A percentile compares a stretch with the other conserved stretches of the same genome.
Conservation (phyloP, 2,888 invertebrate species). For the Cepaea hortensis region DNA sequence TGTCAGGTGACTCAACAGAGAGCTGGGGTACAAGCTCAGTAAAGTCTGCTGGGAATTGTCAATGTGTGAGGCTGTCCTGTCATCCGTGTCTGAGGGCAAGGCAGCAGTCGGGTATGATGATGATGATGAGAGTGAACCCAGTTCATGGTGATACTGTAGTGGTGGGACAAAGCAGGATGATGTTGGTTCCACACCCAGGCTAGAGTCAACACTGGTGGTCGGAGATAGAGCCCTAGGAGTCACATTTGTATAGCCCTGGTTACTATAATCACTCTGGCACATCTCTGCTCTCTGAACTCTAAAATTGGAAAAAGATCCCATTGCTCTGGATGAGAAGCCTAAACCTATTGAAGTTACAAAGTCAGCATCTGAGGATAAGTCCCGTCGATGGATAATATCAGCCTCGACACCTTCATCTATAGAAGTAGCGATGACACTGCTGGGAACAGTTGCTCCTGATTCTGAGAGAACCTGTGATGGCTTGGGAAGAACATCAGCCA, state of each 20-base stretch:
- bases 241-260: conserved; percentile 71
- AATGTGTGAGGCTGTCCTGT: background rate
- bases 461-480: background rate
- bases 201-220: conserved; percentile 82
- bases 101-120: background rate
- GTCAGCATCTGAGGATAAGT: conserved; percentile 26
- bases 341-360: background rate
- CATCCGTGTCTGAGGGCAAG: background rate
- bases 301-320: conserved; percentile 39
- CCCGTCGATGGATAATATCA: conserved; percentile 81
- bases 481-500: conserved; percentile 48
- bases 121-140: background rate
- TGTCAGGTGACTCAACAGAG: conserved; percentile 41
- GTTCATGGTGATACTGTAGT: conserved; percentile 28
- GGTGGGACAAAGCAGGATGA: conserved; percentile 75
- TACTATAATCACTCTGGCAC: background rate
- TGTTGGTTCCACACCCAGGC: conserved; percentile 81
- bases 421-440: conserved; percentile 79
- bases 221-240: conserved; percentile 82
- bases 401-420: conserved; percentile 96
- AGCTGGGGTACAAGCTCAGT: conserved; percentile 12
- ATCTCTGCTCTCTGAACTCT: conserved; percentile 26
- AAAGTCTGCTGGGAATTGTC: background rate
- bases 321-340: conserved; percentile 3
- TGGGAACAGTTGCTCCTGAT: background rate